Percentiles rank a stretch among this genome's conserved stretches.
These are phyloP conservation scores for Siderastrea radians DNA, from an alignment of 92 coral and sea anemone genomes.

Conservation along the genomic window DNA sequence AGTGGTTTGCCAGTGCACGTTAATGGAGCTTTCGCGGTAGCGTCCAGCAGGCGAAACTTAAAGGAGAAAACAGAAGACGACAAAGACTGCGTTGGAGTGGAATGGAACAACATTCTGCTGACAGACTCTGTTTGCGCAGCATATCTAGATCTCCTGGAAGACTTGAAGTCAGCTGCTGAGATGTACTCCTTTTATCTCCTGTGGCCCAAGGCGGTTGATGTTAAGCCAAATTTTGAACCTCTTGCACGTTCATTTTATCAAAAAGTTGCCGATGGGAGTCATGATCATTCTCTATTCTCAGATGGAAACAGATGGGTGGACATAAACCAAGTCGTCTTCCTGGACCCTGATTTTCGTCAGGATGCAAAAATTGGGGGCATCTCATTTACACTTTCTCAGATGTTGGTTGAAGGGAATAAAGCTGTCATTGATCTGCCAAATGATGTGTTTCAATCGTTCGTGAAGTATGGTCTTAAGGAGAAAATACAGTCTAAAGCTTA, in stretches of 20 bases:
- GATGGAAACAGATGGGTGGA: slow-evolving; percentile 76
- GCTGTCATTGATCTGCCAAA: slow-evolving; percentile 71
- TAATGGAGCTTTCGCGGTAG: slow-evolving; percentile 85
- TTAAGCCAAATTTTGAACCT: slow-evolving; percentile 30
- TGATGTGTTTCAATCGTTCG: slow-evolving; percentile 61
- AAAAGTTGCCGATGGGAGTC: not conserved
- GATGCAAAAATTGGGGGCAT: slow-evolving; percentile 55
- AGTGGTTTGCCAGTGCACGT: slow-evolving; percentile 92
- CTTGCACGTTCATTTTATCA: slow-evolving; percentile 57
- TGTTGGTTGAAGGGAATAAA: not conserved
- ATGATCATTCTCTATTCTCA: slow-evolving; percentile 37
- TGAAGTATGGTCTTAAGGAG: slow-evolving; percentile 27
- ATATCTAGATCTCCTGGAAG: slow-evolving; percentile 68
- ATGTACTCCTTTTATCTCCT: slow-evolving; percentile 43
- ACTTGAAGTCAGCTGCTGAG: slow-evolving; percentile 29
- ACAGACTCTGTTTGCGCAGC: slow-evolving; percentile 72
- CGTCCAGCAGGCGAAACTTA: slow-evolving; percentile 80
- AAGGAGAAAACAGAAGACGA: slow-evolving; percentile 80
- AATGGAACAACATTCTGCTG: slow-evolving; percentile 76
- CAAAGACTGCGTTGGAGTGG: slow-evolving; percentile 64
- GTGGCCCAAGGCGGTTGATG: slow-evolving; percentile 52
- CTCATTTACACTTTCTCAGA: slow-evolving; percentile 45
- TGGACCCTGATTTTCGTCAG: slow-evolving; percentile 65
- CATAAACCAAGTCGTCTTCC: slow-evolving; percentile 55
- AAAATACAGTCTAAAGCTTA: slow-evolving; percentile 45